Evolutionary conservation across 2,888 invertebrate genomes (phyloP), one percentile per base, ranked within the genome.

Genomic region (Phyllotreta cruciferae): DNA sequence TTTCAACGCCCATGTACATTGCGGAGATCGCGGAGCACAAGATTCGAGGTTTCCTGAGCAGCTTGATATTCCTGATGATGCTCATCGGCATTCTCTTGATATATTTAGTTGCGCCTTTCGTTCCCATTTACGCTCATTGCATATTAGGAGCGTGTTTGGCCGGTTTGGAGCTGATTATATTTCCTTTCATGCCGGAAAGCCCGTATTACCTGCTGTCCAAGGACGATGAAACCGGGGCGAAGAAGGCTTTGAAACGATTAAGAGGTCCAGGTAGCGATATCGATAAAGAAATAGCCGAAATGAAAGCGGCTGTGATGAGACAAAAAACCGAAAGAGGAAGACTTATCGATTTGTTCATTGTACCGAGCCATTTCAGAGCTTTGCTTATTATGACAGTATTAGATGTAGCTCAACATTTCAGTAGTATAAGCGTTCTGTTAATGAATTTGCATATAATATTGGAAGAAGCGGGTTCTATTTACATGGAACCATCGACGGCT

Each of bases 401-500:
- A 38, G 80, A 80, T 60, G 76, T 73, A 0, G 74, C 76, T 0
- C 80, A 81, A 70, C 81, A 81, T 67, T 79, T 81, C 60, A 77
- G 78, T 41, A 77, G 79, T 44, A 79, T 81, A 14, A 79, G 78
- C 54, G 80, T 81, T 3, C 79, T 81, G 57, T 62, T 81, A 13
- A 81, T 81, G 81, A 81, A 81, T 58, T 67, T 81, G 6, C 81
- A 81, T 63, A 71, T 76, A 9, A 81, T 81, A 63, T 64, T 81
- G n/a, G 69, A 71, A 10, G 76, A 77, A 55, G 80, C 80, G 0
- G 77, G 77, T 4, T 77, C 78, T 1, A 75, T 77, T 45, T 74
- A 80, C 55, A 68, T 75, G n/a, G 68, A 76, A 2, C 70, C 77
- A 0, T 72, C 74, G 10, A 70, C 70, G 1, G 76, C 79, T 2